These are phyloP conservation scores for Corythoichthys haematopterus DNA, from an alignment of 2,113 vertebrate genomes.

Conservation along the genomic window DNA sequence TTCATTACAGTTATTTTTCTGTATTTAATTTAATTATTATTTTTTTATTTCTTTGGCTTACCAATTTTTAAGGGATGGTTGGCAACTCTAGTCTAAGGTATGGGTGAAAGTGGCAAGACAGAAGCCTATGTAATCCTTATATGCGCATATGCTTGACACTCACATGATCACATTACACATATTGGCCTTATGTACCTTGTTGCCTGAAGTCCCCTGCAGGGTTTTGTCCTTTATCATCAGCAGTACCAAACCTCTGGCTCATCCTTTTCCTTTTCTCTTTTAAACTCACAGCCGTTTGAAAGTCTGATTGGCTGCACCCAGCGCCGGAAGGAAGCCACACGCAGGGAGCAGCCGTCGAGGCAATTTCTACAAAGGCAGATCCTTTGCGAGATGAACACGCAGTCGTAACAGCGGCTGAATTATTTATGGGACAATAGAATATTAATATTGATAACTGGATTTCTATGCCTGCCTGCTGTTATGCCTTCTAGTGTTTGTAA, in stretches of 20 bases:
- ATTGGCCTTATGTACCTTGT: conserved; percentile 17
- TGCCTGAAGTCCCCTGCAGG: conserved; percentile 21
- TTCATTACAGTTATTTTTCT: too few relatives aligned
- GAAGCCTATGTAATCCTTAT: background rate
- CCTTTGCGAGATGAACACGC: conserved; percentile 50
- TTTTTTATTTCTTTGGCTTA: too few relatives aligned
- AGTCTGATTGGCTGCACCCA: conserved; percentile 36
- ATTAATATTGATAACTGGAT: conserved; percentile 61
- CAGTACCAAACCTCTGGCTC: conserved; percentile 5
- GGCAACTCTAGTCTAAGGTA: background rate
- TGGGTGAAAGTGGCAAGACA: background rate
- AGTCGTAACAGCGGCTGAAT: conserved; percentile 47
- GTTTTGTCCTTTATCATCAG: conserved; percentile 28
- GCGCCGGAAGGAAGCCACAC: conserved; percentile 20
- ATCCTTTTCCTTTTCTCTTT: conserved; percentile 6
- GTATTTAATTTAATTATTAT: too few relatives aligned
- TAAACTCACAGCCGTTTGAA: conserved; percentile 25
- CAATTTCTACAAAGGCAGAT: conserved; percentile 51
- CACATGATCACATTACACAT: background rate
- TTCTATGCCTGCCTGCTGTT: conserved; percentile 36
- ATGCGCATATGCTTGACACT: background rate
- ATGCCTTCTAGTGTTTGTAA: conserved; percentile 29
- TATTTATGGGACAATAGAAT: conserved; percentile 53
- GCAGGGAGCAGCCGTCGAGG: conserved; percentile 26
- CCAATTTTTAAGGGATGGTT: too few relatives aligned